Conservation (phyloP, 2,797 vertebrate genomes). For the Microhierax caerulescens region DNA sequence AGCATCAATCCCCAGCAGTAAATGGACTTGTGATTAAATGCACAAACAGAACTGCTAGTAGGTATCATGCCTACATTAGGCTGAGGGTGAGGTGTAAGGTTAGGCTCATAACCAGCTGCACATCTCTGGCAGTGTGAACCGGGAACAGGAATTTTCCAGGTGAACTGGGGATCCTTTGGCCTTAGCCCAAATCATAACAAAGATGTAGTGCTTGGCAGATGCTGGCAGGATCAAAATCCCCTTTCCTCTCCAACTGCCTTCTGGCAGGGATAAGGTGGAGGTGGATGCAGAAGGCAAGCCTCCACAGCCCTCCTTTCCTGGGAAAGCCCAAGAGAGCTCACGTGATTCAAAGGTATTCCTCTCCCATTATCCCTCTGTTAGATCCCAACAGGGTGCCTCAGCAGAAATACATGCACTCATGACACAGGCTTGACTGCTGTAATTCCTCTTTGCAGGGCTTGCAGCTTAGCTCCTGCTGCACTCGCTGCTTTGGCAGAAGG, state of each 20-base stretch:
- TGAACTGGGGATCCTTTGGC: background rate
- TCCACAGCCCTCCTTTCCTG: background rate
- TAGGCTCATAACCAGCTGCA: background rate
- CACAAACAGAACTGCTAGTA: background rate
- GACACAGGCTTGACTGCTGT: background rate
- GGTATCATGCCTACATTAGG: background rate
- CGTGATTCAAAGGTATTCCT: background rate
- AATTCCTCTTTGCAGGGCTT: background rate
- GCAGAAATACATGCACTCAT: background rate
- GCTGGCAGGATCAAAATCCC: background rate
- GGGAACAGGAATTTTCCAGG: background rate
- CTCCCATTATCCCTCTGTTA: background rate
- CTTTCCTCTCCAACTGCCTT: background rate
- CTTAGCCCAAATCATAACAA: background rate
- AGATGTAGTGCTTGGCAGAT: background rate
- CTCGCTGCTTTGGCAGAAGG: background rate
- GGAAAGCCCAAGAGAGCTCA: background rate
- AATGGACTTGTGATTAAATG: background rate
- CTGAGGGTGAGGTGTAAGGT: background rate
- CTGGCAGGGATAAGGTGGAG: background rate
- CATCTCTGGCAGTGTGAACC: background rate
- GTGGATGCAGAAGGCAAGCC: background rate
- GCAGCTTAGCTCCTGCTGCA: background rate
- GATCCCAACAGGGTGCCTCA: background rate
- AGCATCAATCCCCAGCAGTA: background rate